Evolutionary conservation across 2,113 vertebrate species (phyloP).

Genomic region (Cichladusa arquata): DNA sequence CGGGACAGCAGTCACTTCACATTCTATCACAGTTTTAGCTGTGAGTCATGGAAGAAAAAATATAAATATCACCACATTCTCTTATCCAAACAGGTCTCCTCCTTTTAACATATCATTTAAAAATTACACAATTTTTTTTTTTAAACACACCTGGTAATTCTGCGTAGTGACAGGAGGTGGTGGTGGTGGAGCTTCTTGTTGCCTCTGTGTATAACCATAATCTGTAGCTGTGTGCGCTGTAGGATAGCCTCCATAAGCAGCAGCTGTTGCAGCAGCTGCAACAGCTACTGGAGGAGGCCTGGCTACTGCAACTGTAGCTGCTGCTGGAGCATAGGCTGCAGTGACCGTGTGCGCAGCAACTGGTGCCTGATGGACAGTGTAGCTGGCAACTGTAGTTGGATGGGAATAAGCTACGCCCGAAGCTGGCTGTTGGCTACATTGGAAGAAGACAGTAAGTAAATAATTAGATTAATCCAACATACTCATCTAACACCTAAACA

Average conservation of each 20-base stretch:
- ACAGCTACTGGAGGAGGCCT: conserved; percentile 88
- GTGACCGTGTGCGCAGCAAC: conserved; percentile 93
- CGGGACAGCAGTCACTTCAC: not conserved
- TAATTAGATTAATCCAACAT: not conserved
- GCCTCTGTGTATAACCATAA: conserved; percentile 91
- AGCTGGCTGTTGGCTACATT: conserved; percentile 87
- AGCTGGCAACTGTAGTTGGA: conserved; percentile 95
- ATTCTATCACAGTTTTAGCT: not conserved
- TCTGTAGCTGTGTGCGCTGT: conserved; percentile 87
- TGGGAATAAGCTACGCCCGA: conserved; percentile 94
- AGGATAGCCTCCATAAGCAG: conserved; percentile 91
- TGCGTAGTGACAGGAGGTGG: conserved; percentile 94
- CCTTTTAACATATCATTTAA: not conserved
- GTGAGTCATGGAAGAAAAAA: not conserved
- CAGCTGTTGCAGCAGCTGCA: conserved; percentile 87
- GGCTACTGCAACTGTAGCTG: conserved; percentile 88
- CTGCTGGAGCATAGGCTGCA: conserved; percentile 90
- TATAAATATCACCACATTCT: not conserved
- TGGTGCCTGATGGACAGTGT: conserved; percentile 94
- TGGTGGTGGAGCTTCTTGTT: conserved; percentile 92
- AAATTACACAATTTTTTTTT: not conserved
- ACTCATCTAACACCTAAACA: not conserved
- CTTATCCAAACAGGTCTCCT: not conserved
- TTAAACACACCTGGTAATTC: conserved; percentile 85
- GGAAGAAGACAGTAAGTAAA: conserved; percentile 34